phyloP scores from a whole-genome alignment of 1,140 invertebrate genomes.

The Ips typographus region DNA sequence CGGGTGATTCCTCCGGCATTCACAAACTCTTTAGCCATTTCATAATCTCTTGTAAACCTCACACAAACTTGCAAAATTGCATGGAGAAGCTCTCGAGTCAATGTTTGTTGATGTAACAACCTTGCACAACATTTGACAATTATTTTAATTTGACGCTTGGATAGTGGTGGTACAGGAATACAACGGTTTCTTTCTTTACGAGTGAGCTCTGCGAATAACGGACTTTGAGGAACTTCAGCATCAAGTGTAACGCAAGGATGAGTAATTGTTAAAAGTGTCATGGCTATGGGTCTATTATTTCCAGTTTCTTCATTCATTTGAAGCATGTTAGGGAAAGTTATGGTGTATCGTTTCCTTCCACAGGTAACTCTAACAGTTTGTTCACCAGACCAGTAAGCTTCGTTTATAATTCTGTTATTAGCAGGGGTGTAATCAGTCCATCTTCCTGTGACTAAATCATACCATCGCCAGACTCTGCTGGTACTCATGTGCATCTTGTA shows the following conservation, averaged over 20 bases:
- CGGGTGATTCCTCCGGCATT: constrained; percentile 72
- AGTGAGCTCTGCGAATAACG: constrained; percentile 37
- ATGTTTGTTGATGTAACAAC: constrained; percentile 63
- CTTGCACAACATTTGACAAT: constrained; percentile 66
- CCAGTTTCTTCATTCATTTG: constrained; percentile 83
- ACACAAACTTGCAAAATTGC: constrained; percentile 78
- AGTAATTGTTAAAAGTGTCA: constrained; percentile 60
- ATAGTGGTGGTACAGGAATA: constrained; percentile 41
- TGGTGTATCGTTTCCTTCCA: constrained; percentile 74
- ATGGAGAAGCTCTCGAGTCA: constrained; percentile 77
- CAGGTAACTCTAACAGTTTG: constrained; percentile 71
- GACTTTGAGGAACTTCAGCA: constrained; percentile 30
- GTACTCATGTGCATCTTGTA: constrained; percentile 69
- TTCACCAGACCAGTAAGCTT: constrained; percentile 80
- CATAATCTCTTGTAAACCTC: constrained; percentile 74
- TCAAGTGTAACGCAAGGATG: constrained; percentile 40
- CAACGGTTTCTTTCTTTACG: constrained; percentile 46
- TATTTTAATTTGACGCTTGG: constrained; percentile 48
- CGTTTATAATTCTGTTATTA: constrained; percentile 82
- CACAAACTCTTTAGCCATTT: constrained; percentile 75
- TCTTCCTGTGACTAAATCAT: constrained; percentile 77
- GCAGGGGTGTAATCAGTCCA: constrained; percentile 76
- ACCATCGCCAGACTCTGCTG: constrained; percentile 80
- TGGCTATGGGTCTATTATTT: constrained; percentile 79
- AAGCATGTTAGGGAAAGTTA: constrained; percentile 81